Base-by-base conservation (phyloP, 2,888 invertebrate species). In the Nasonia oneida region DNA sequence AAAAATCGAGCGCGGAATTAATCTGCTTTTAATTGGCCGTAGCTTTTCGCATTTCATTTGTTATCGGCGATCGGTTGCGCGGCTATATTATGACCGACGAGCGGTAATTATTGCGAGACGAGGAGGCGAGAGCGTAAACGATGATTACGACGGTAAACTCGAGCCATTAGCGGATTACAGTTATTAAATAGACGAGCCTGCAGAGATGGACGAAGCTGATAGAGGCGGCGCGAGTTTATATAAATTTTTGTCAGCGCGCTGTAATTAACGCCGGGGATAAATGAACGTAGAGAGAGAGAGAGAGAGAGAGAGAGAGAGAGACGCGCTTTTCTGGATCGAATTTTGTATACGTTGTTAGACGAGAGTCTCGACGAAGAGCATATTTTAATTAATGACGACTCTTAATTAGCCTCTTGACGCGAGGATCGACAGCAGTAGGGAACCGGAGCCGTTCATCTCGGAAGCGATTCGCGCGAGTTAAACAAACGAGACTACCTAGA, bases 21-120 rank as follows among this genome's bases (percentile, higher is more conserved):
- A 83, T 83, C 61, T 73, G 23, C 33, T 33, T 76, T 76, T 82
- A 67, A 82, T 82, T 82, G 64, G 39, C 76, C 8, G 8, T 8
- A 61, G 61, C 23, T 61, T 53, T 33, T 12, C 37, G 29, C n/a
- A 39, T 73, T 61, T 61, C 23, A 23, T 81, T 73, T 53, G n/a
- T 70, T 37, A 71, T 29, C 33, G 33, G 37, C 8, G 37, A 37
- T 64, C 82, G 14, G 53, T n/a, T 39, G 61, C 1, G 61, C 61
- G 23, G 2, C 2, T 47, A 47, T 47, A 12, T 47, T 47, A 47
- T 47, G 47, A 47, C 5, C 23, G 23, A 23, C 61, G 23, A n/a
- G 61, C 23, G 23, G 29, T 78, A 78, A 83, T 83, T 78, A 83
- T 83, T 23, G n/a, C 29, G 15, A 23, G 8, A 15, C 47, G 15